phyloP scores from a whole-genome alignment of 2,888 invertebrate species.

The Melanostoma scalare region DNA sequence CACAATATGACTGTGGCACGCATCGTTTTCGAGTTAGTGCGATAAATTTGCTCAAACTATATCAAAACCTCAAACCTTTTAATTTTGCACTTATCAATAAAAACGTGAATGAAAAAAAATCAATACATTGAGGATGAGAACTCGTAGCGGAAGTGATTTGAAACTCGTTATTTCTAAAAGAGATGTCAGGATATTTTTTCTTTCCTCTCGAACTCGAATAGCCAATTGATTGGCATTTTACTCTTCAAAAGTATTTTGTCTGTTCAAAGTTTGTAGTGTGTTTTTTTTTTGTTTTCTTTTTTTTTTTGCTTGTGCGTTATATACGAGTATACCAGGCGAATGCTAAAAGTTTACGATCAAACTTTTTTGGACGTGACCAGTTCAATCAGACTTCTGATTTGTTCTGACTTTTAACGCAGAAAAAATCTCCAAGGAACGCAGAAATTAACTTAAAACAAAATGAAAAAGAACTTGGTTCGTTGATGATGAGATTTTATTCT shows the following conservation, averaged over 20 bases:
- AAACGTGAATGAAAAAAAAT: conserved; percentile 1
- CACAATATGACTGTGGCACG: too few relatives aligned
- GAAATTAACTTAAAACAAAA: too few relatives aligned
- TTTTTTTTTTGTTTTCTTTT: conserved; percentile 3
- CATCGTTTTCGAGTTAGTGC: too few relatives aligned
- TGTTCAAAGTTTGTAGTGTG: conserved; percentile 35
- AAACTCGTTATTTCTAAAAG: conserved; percentile 17
- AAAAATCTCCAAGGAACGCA: neutral
- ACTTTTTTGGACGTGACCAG: conserved; percentile 34
- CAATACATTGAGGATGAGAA: conserved; percentile 11
- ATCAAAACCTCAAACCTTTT: too few relatives aligned
- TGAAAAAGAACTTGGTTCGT: too few relatives aligned
- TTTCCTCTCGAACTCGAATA: neutral
- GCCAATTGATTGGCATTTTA: conserved; percentile 25
- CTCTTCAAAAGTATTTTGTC: conserved; percentile 40
- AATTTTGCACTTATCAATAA: too few relatives aligned
- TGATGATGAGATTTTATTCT: too few relatives aligned
- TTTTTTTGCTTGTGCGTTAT: neutral
- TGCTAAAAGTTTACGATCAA: conserved; percentile 31
- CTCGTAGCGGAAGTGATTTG: conserved; percentile 11
- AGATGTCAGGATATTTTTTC: conserved; percentile 4
- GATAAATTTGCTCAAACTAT: too few relatives aligned
- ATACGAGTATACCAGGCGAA: conserved; percentile 4
- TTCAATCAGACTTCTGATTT: conserved; percentile 46
- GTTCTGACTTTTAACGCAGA: conserved; percentile 10